Evolutionary conservation across 1,140 invertebrate species (phyloP), one percentile per base, ranked within the genome.

Genomic region (Papilio aristodemus): DNA sequence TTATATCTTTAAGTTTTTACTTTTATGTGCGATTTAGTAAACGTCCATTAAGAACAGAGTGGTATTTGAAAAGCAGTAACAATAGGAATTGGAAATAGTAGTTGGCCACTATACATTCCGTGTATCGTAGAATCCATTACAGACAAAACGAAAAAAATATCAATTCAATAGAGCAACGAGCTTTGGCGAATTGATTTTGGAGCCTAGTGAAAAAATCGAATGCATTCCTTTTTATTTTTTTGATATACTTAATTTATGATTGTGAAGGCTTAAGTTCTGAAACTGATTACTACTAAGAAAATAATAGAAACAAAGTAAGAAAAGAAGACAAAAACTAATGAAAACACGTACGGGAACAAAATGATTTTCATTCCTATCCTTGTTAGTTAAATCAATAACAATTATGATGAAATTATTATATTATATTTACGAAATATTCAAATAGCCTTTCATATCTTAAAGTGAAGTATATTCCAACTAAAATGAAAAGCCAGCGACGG

Each of bases 1-100:
- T n/a, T n/a, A n/a, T n/a, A n/a, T n/a, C n/a, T n/a, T n/a, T n/a
- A n/a, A n/a, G n/a, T n/a, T n/a, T n/a, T n/a, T n/a, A n/a, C n/a
- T n/a, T n/a, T n/a, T 22, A 25, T 54, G 46, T 54, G 1, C 19
- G 17, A 50, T 22, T 17, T 22, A 25, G 19, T 13, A 50, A 54
- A 13, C n/a, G n/a, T n/a, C n/a, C n/a, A n/a, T n/a, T n/a, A 54
- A 54, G 11, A 32, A 32, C 27, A 32, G 27, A 3, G 27, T 32
- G 19, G 11, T 32, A 6, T 2, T 2, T 3, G 4, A 54, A 54
- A 22, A 1, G 19, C 10, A 54, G 46, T 22, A 54, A 54, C 19
- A 54, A 54, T 54, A 25, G 19, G 11, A 25, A 54, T 54, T 54
- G 43, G 43, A 46, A 46, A 46, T n/a, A n/a, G n/a, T 46, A 46